Base-by-base conservation (phyloP, 2,888 invertebrate genomes). In the Hemithea aestivaria region DNA sequence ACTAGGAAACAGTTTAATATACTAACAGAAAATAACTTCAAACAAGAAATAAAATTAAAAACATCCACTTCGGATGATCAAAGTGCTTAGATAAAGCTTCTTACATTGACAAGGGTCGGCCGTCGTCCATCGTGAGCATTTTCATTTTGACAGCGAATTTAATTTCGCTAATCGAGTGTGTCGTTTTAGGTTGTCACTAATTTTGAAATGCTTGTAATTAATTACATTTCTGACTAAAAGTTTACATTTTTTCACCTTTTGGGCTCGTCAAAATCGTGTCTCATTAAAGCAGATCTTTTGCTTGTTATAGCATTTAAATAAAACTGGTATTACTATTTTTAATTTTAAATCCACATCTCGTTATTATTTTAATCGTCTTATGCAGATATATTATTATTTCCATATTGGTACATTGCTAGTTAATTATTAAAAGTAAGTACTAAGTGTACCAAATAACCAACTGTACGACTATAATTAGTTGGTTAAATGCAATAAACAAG, bases 201-300 rank as follows among this genome's bases (percentile, higher is more conserved):
- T 45, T 68, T 73, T 73, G 70, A 75, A 61, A 71, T 42, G 63
- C 54, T 56, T 53, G 57, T 77, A 78, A 80, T 78, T 77, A 78
- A 80, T 78, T 78, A 66, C 68, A 73, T 72, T 60, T 42, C 27
- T 20, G 27, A 30, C 27, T 27, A 9, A 9, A 25, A 6, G 3
- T 2, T 23, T 7, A 7, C 3, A 23, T 25, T 25, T 25, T 25
- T 25, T 9, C 16, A 16, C 3, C 16, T 16, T 5, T 2, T 16
- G 16, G 16, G 16, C 16, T 16, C 16, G 16, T 16, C 16, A 16
- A n/a, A n/a, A 5, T 16, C 16, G 16, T 5, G 2, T 5, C 16
- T 16, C 5, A 16, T 16, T 16, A 16, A n/a, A n/a, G n/a, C n/a
- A n/a, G n/a, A 4, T 16, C 16, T 16, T 16, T 16, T 16, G 16